phyloP scores from a whole-genome alignment of 2,113 vertebrate genomes.

The Oreochromis aureus region DNA sequence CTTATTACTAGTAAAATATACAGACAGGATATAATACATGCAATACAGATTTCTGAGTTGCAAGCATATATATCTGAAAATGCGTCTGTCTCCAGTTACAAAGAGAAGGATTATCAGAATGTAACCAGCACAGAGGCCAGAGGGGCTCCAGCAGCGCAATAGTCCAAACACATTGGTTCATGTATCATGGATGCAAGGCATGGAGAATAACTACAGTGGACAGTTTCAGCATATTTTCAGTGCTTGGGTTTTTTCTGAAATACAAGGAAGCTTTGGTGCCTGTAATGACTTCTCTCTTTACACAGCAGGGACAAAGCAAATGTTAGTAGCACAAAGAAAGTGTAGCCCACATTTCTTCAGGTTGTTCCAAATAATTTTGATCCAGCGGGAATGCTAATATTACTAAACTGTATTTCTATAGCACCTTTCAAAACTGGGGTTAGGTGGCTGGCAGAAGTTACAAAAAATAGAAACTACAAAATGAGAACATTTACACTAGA shows the following conservation, averaged over 20 bases:
- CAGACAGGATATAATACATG: background rate
- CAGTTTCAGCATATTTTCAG: background rate
- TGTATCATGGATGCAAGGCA: background rate
- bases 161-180: background rate
- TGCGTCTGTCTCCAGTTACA: background rate
- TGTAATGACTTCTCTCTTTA: background rate
- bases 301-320: background rate
- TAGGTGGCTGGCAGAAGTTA: background rate
- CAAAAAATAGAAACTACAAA: background rate
- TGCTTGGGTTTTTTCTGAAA: background rate
- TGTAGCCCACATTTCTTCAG: background rate
- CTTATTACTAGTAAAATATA: background rate
- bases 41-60: background rate
- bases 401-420: background rate
- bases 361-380: background rate
- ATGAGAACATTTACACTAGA: background rate
- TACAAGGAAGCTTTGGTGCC: background rate
- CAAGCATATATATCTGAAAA: background rate
- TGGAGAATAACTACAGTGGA: background rate
- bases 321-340: background rate
- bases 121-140: background rate
- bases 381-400: background rate
- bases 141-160: background rate
- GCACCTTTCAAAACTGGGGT: background rate
- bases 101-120: background rate